Evolutionary conservation across 2,113 vertebrate species (phyloP).

Genomic region (Struthio camelus): DNA sequence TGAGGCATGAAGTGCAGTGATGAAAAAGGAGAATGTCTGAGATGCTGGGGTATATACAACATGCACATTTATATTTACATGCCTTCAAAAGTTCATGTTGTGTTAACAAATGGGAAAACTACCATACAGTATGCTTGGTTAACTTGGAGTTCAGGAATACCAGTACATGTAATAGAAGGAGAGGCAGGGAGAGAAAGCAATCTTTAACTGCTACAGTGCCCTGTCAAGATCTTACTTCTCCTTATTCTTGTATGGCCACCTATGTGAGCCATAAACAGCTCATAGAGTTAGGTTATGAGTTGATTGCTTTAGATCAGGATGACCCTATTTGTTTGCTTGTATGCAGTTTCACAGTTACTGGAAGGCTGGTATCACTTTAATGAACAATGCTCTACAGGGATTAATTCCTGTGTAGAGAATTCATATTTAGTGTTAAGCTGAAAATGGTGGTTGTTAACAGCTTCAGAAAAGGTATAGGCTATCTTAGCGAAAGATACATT

Average conservation of each 20-base stretch:
- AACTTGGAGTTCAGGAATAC: not conserved
- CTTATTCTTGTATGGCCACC: not conserved
- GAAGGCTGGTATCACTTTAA: not conserved
- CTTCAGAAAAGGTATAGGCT: not conserved
- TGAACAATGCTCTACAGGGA: not conserved
- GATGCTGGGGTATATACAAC: not conserved
- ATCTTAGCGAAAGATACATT: not conserved
- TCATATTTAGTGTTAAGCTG: not conserved
- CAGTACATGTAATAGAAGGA: not conserved
- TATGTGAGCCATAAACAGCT: not conserved
- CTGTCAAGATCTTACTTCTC: not conserved
- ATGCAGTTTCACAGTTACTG: not conserved
- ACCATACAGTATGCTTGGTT: not conserved
- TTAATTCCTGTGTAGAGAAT: not conserved
- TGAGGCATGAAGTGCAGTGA: not conserved
- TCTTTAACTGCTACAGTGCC: not conserved
- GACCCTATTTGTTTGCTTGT: not conserved
- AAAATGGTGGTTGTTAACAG: not conserved
- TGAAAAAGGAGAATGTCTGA: not conserved
- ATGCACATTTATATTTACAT: not conserved
- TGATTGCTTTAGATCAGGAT: not conserved
- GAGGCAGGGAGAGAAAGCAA: not conserved
- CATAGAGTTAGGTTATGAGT: not conserved
- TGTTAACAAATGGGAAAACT: not conserved
- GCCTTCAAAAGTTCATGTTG: not conserved